Conservation (phyloP, 2,888 invertebrate species). For the Tuberolachnus salignus region DNA sequence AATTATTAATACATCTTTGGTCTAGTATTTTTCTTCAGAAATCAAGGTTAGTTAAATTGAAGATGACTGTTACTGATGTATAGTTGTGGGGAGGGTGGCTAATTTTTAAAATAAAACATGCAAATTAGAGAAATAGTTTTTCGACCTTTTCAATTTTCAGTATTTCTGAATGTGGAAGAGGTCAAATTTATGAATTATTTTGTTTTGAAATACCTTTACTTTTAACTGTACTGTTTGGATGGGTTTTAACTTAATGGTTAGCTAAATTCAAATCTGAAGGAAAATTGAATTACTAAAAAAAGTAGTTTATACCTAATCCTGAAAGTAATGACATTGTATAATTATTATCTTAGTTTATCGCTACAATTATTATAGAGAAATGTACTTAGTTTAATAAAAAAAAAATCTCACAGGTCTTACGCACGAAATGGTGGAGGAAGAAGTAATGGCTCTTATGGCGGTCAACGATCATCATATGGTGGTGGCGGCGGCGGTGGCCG, state of each 20-base stretch:
- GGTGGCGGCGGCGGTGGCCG: conserved; percentile 55
- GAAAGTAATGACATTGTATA: too few species aligned
- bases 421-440: conserved; percentile 48
- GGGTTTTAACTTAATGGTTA: too few species aligned
- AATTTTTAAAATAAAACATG: not conserved
- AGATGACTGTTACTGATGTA: not conserved
- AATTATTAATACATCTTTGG: not conserved
- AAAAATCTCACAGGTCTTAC: conserved; percentile 47
- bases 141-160: not conserved
- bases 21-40: not conserved
- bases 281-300: too few species aligned
- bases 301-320: too few species aligned
- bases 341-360: too few species aligned
- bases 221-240: too few species aligned
- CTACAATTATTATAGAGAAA: too few species aligned
- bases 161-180: not conserved
- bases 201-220: too few species aligned
- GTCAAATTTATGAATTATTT: too few species aligned
- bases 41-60: not conserved
- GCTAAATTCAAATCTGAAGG: too few species aligned
- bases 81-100: not conserved
- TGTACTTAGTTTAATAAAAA: too few species aligned
- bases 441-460: conserved; percentile 46
- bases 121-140: not conserved
- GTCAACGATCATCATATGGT: conserved; percentile 36